Conservation (phyloP, 2,113 vertebrate species). For the Pardalotus punctatus region DNA sequence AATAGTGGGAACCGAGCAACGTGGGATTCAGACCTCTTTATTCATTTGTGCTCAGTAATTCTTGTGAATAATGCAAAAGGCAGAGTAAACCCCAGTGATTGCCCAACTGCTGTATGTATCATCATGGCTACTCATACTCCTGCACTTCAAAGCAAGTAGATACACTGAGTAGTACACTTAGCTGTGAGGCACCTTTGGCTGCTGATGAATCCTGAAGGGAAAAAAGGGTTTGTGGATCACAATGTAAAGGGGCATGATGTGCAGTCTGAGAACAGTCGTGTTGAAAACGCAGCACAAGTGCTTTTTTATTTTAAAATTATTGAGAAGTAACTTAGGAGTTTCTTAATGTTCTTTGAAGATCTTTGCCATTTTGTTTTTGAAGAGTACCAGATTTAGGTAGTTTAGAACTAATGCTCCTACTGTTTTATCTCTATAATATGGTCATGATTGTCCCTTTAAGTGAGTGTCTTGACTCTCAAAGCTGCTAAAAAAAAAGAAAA, state of each 20-base stretch:
- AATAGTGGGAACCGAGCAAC: not conserved
- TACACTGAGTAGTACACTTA: not conserved
- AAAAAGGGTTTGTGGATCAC: not conserved
- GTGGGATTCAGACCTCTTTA: not conserved
- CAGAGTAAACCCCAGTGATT: not conserved
- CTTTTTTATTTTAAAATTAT: not conserved
- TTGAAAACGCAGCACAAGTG: not conserved
- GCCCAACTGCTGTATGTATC: not conserved
- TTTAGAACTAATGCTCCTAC: not conserved
- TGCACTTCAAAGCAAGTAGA: not conserved
- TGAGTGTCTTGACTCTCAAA: not conserved
- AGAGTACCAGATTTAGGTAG: not conserved
- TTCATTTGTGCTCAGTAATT: not conserved
- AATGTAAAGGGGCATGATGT: not conserved
- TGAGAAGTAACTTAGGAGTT: not conserved
- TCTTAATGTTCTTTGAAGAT: not conserved
- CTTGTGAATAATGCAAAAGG: not conserved
- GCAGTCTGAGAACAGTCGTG: accelerated
- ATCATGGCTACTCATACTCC: not conserved
- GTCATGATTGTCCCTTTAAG: not conserved
- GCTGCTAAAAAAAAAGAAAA: not conserved
- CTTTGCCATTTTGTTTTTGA: not conserved
- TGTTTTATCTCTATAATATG: not conserved
- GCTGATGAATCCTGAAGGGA: not conserved
- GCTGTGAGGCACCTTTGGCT: not conserved